A percentile compares a stretch with the other conserved stretches of the same genome.
These are phyloP conservation scores for Melopsittacus undulatus DNA, from an alignment of 2,797 vertebrate genomes.

Conservation along the genomic window DNA sequence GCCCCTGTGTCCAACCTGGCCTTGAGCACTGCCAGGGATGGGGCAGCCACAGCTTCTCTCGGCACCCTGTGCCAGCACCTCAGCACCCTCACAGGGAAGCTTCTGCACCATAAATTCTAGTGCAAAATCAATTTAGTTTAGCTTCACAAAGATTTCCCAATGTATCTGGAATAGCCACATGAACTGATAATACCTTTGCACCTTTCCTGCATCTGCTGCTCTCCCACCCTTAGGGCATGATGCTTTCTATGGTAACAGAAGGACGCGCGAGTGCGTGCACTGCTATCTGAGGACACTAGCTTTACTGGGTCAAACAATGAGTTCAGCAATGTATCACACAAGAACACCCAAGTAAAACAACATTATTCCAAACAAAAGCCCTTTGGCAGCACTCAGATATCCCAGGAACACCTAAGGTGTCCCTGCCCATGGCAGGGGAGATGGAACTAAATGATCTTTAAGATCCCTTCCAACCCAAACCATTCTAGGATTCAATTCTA, in stretches of 20 bases:
- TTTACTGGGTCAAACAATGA: background rate
- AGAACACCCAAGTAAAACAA: background rate
- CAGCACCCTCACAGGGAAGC: background rate
- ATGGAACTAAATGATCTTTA: background rate
- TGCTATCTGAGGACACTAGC: accelerated
- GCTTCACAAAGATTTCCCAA: background rate
- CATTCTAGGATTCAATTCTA: background rate
- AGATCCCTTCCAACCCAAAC: background rate
- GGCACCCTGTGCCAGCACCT: background rate
- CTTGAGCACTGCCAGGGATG: background rate
- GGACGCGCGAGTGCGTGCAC: accelerated
- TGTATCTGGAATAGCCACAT: background rate
- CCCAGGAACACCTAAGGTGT: background rate
- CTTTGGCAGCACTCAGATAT: background rate
- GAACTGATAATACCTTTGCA: background rate
- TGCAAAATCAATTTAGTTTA: background rate
- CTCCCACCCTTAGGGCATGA: background rate
- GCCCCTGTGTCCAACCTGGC: too few relatives aligned
- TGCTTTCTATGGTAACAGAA: accelerated
- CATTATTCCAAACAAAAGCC: background rate
- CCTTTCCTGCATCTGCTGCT: background rate
- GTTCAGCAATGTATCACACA: background rate
- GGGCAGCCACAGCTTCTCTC: background rate
- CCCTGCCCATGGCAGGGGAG: background rate
- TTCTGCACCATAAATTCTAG: background rate